Conservation (phyloP, 2,888 invertebrate genomes). For the Oithona nana region DNA sequence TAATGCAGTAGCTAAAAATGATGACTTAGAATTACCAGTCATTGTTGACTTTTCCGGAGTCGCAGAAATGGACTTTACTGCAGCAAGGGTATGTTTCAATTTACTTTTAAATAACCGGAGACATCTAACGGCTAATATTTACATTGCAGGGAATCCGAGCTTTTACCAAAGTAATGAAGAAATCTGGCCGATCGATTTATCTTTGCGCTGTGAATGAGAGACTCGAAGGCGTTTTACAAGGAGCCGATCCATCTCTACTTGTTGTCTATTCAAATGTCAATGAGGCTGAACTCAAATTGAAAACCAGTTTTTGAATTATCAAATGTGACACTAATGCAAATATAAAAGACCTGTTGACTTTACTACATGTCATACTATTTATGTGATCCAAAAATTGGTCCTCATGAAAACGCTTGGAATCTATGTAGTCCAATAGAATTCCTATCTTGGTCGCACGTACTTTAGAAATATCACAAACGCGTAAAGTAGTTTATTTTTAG, state of each 20-base stretch:
- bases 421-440: too few relatives aligned
- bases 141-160: background rate
- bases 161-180: background rate
- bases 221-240: background rate
- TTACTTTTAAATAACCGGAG: background rate
- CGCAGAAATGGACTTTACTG: background rate
- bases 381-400: too few relatives aligned
- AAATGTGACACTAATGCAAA: too few relatives aligned
- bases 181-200: background rate
- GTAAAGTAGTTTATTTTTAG: too few relatives aligned
- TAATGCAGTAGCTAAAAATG: background rate
- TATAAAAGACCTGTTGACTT: too few relatives aligned
- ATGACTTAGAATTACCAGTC: background rate
- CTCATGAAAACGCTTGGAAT: too few relatives aligned
- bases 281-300: conserved; percentile 7
- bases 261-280: background rate
- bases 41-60: background rate
- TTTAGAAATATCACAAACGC: too few relatives aligned
- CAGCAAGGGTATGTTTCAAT: background rate
- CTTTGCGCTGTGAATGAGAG: background rate
- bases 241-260: background rate
- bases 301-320: too few relatives aligned
- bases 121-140: background rate
- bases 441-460: too few relatives aligned
- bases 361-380: too few relatives aligned